A percentile compares a stretch with the other conserved stretches of the same genome.
Evolutionary conservation across 2,113 vertebrate species (phyloP).

Genomic region (Sylvietta virens): DNA sequence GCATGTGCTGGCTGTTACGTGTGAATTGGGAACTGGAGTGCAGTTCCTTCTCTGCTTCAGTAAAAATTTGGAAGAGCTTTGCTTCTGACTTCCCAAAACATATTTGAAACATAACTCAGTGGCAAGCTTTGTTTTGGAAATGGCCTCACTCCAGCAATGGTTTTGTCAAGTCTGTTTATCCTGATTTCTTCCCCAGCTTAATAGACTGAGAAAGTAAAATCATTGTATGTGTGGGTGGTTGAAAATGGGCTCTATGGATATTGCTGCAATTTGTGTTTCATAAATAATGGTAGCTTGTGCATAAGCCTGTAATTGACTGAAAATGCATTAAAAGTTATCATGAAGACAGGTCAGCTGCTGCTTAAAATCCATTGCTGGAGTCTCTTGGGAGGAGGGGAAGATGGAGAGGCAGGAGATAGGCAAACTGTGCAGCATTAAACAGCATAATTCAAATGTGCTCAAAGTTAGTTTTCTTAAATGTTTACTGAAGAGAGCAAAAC

Average conservation of each 20-base stretch:
- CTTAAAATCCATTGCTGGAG: neutral
- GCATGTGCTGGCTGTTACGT: neutral
- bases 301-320: neutral
- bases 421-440: neutral
- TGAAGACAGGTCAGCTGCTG: neutral
- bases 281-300: neutral
- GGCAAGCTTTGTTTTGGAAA: slow-evolving; percentile 57
- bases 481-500: neutral
- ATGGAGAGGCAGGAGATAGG: neutral
- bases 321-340: neutral
- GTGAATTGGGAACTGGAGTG: neutral
- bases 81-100: slow-evolving; percentile 32
- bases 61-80: slow-evolving; percentile 25
- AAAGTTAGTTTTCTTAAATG: neutral
- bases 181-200: neutral
- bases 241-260: slow-evolving; percentile 13
- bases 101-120: slow-evolving; percentile 50
- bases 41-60: neutral
- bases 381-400: neutral
- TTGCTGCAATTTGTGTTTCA: neutral
- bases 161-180: slow-evolving; percentile 49
- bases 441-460: rapidly evolving
- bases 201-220: slow-evolving; percentile 42
- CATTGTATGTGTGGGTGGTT: neutral
- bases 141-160: neutral